Percentiles rank a stretch among this genome's conserved stretches.
These are phyloP conservation scores for Macrochelys suwanniensis DNA, from an alignment of 2,797 vertebrate species.

Conservation along the genomic window DNA sequence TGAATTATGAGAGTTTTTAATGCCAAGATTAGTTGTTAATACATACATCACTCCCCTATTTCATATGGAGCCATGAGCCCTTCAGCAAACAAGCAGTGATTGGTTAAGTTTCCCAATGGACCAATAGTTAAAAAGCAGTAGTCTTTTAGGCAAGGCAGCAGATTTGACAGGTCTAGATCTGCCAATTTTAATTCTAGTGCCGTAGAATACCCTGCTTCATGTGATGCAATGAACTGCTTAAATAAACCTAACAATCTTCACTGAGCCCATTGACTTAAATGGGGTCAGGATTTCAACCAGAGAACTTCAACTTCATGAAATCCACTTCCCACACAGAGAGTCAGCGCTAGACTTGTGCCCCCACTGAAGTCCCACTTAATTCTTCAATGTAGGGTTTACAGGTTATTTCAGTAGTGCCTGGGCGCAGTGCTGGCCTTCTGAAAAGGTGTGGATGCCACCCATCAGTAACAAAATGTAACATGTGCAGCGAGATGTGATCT, in stretches of 20 bases:
- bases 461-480: neutral
- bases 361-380: neutral
- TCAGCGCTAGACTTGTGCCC: fast-evolving
- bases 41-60: neutral
- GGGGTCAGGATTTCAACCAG: neutral
- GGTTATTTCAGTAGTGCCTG: neutral
- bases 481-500: neutral
- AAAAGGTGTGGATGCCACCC: neutral
- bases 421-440: neutral
- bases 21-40: neutral
- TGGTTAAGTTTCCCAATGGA: neutral
- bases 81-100: fast-evolving
- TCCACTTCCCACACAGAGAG: neutral
- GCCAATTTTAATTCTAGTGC: neutral
- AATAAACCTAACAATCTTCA: neutral
- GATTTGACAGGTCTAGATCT: neutral
- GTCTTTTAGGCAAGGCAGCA: neutral
- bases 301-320: neutral
- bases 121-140: neutral
- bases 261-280: neutral
- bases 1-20: neutral
- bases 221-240: neutral
- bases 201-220: neutral
- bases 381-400: neutral
- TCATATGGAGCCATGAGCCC: neutral